Percentiles rank a stretch among this genome's conserved stretches.
Conservation (phyloP, 1,140 invertebrate genomes). For the Micrasema longulum region DNA sequence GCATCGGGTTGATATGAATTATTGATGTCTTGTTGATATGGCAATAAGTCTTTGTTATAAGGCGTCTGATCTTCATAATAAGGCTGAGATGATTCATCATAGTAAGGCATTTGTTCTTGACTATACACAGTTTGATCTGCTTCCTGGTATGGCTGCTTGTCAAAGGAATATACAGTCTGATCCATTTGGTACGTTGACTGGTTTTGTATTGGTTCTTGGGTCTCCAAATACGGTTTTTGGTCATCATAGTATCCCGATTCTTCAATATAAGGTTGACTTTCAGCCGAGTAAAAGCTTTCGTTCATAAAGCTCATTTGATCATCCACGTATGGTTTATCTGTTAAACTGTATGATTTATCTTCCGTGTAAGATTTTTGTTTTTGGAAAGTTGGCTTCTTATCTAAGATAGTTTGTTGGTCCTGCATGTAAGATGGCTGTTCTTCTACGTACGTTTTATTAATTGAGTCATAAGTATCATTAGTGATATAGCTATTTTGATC, state of each 20-base stretch:
- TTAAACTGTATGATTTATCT: slow-evolving; percentile 18
- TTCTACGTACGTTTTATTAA: background rate
- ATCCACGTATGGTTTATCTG: slow-evolving; percentile 28
- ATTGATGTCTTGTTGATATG: slow-evolving; percentile 52
- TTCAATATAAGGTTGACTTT: slow-evolving; percentile 45
- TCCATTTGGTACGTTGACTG: slow-evolving; percentile 43
- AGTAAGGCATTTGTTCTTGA: slow-evolving; percentile 51
- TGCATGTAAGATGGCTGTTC: slow-evolving; percentile 32
- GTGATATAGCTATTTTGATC: slow-evolving; percentile 21
- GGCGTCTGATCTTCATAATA: slow-evolving; percentile 54
- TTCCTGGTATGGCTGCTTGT: slow-evolving; percentile 39
- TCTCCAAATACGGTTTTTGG: slow-evolving; percentile 46
- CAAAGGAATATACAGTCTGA: slow-evolving; percentile 46
- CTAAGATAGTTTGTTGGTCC: slow-evolving; percentile 33
- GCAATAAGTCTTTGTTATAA: slow-evolving; percentile 54
- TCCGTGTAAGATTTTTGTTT: slow-evolving; percentile 20
- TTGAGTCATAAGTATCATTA: slow-evolving; percentile 17
- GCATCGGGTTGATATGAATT: slow-evolving; percentile 50
- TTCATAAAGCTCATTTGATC: slow-evolving; percentile 45
- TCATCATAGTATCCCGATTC: slow-evolving; percentile 30
- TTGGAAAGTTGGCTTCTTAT: slow-evolving; percentile 31
- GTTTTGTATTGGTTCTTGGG: slow-evolving; percentile 39
- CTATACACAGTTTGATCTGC: slow-evolving; percentile 42
- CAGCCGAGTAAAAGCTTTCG: slow-evolving; percentile 51
- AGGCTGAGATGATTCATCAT: slow-evolving; percentile 52